Evolutionary conservation across 1,140 invertebrate species (phyloP), one percentile per base, ranked within the genome.

Genomic region (Camponotus vicinus): DNA sequence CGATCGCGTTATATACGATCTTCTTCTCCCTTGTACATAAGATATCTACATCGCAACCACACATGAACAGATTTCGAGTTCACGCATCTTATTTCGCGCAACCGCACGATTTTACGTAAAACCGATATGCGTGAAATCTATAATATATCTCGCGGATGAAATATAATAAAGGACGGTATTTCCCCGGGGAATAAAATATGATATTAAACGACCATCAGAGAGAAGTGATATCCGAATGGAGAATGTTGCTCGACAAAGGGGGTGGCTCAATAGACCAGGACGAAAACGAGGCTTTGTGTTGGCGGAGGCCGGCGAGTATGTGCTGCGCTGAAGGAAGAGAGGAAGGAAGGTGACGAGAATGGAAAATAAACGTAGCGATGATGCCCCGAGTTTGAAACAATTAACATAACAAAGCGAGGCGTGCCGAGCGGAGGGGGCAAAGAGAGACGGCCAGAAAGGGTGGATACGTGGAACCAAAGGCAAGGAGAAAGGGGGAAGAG

Each of bases 291-390:
- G 73, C 78, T 76, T 85, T 57, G 67, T 87, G 69, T 40, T 34
- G 87, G 63, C 49, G 84, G 66, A 85, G 70, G 75, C 37, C 66
- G 76, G 75, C n/a, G 40, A 34, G 75, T 45, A 75, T n/a, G 64
- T 59, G 89, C 61, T 59, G 34, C 42, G 52, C 59, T 52, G 49
- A 8, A 52, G 76, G 42, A 76, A 78, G 85, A 52, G 78, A 88
- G 88, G 82, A 67, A 91, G 89, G 77, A 90, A 91, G 89, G 88
- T 89, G 91, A 92, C 85, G 91, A 91, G 92, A 93, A 94, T 93
- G 93, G 93, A 94, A 94, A 94, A 94, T 93, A 94, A 94, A 94
- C 93, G 92, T 91, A 92, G 92, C 91, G 89, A 92, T 92, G 92
- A 93, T 93, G 93, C 91, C 92, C 85, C 73, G 92, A 93, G 92